These are phyloP conservation scores for Eilema griseolum DNA, from an alignment of 2,888 invertebrate genomes.

Conservation along the genomic window DNA sequence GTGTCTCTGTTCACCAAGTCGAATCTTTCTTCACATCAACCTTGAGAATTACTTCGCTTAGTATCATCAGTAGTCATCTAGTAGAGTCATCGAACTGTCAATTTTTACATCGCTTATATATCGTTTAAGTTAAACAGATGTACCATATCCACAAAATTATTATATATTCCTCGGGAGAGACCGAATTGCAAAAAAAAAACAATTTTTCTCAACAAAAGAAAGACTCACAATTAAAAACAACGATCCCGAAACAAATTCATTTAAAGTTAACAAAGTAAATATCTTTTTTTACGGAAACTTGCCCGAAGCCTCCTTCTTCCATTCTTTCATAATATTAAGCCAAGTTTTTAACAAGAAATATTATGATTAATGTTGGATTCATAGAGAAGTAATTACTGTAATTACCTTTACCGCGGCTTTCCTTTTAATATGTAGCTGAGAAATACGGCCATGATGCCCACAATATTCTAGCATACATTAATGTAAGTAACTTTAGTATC, in stretches of 20 bases:
- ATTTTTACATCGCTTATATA: no score
- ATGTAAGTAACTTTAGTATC: no score
- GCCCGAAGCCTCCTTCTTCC: not conserved
- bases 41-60: no score
- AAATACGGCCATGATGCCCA: no score
- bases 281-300: conserved; percentile 1
- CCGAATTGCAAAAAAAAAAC: conserved; percentile 33
- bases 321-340: conserved; percentile 1
- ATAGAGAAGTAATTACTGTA: not conserved
- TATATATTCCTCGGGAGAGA: not conserved
- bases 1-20: no score
- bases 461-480: no score
- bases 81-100: no score
- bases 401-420: not conserved
- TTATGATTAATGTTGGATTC: not conserved
- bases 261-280: conserved; percentile 36
- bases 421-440: no score
- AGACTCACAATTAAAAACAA: conserved; percentile 34
- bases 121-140: no score
- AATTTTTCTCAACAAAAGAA: conserved; percentile 37
- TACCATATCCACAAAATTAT: not conserved
- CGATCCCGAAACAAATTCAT: conserved; percentile 31
- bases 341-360: not conserved
- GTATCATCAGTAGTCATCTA: no score
- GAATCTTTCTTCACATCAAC: no score